Evolutionary conservation across 2,113 vertebrate species (phyloP).

Genomic region (Apaloderma vittatum): DNA sequence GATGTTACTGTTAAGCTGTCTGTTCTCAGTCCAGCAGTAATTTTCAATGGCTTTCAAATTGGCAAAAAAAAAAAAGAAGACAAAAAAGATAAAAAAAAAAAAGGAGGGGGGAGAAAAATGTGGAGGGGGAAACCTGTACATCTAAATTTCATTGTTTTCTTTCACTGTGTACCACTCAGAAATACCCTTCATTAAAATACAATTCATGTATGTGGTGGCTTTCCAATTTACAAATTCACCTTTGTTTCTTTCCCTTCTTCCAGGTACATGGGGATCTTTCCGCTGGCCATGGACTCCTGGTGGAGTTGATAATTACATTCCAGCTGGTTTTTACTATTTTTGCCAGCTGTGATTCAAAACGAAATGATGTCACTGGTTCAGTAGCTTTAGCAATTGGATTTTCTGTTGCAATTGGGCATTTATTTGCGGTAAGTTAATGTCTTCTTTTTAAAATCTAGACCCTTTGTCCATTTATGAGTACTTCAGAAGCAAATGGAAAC

Average conservation of each 20-base stretch:
- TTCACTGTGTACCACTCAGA: background rate
- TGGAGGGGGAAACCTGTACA: background rate
- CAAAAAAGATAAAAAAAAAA: too few relatives aligned
- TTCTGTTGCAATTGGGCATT: slow-evolving; percentile 92
- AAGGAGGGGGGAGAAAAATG: too few relatives aligned
- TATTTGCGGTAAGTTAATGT: slow-evolving; percentile 93
- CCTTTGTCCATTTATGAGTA: background rate
- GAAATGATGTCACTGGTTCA: slow-evolving; percentile 91
- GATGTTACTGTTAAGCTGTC: background rate
- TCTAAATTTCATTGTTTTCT: background rate
- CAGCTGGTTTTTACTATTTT: slow-evolving; percentile 97
- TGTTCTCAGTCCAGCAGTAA: slow-evolving; percentile 16
- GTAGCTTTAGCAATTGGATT: slow-evolving; percentile 92
- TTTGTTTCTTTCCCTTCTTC: slow-evolving; percentile 40
- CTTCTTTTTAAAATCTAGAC: slow-evolving; percentile 43
- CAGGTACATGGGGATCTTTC: slow-evolving; percentile 89
- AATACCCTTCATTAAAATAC: background rate
- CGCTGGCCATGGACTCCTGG: slow-evolving; percentile 88
- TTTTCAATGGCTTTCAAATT: background rate
- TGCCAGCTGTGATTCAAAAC: slow-evolving; percentile 95
- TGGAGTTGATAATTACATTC: slow-evolving; percentile 96
- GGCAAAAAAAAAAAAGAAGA: background rate
- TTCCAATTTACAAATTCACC: background rate
- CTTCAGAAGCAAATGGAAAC: slow-evolving; percentile 15
- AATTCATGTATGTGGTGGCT: background rate